Evolutionary conservation across 1,140 invertebrate species (phyloP).

Genomic region (Neodiprion virginianus): DNA sequence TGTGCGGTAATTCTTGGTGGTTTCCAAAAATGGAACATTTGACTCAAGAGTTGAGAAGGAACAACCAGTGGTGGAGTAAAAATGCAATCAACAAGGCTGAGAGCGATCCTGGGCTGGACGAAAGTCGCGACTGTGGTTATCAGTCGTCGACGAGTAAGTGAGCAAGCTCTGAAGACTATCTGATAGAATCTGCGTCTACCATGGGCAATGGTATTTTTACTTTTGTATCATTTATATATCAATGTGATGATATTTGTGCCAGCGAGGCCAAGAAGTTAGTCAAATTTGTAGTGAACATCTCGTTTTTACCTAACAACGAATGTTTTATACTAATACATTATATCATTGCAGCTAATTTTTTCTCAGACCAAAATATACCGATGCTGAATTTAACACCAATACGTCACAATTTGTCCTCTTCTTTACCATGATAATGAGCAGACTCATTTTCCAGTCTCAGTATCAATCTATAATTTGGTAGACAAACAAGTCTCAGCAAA

Average conservation of each 20-base stretch:
- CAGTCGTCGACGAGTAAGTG: slow-evolving; percentile 49
- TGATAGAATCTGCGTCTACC: not conserved
- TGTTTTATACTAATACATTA: too few relatives aligned
- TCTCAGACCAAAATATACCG: not conserved
- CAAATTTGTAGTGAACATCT: not conserved
- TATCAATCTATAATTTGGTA: slow-evolving; percentile 39
- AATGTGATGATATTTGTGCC: slow-evolving; percentile 1
- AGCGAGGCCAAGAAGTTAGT: not conserved
- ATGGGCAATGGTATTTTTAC: not conserved
- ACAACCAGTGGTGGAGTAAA: slow-evolving; percentile 28
- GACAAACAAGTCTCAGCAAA: slow-evolving; percentile 37
- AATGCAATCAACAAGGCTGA: slow-evolving; percentile 26
- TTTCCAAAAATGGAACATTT: slow-evolving; percentile 41
- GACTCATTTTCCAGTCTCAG: slow-evolving; percentile 24
- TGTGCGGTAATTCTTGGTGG: slow-evolving; percentile 34
- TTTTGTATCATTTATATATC: slow-evolving; percentile 2
- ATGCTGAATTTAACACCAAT: not conserved
- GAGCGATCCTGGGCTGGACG: slow-evolving; percentile 32
- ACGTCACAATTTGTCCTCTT: not conserved
- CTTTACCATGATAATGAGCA: slow-evolving; percentile 5
- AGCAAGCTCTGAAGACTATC: not conserved
- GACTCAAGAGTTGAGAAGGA: slow-evolving; percentile 35
- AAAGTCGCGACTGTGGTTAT: slow-evolving; percentile 45
- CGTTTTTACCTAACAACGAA: not conserved
- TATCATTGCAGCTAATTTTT: too few relatives aligned